phyloP scores from a whole-genome alignment of 2,797 vertebrate species.

The Loriculus beryllinus region DNA sequence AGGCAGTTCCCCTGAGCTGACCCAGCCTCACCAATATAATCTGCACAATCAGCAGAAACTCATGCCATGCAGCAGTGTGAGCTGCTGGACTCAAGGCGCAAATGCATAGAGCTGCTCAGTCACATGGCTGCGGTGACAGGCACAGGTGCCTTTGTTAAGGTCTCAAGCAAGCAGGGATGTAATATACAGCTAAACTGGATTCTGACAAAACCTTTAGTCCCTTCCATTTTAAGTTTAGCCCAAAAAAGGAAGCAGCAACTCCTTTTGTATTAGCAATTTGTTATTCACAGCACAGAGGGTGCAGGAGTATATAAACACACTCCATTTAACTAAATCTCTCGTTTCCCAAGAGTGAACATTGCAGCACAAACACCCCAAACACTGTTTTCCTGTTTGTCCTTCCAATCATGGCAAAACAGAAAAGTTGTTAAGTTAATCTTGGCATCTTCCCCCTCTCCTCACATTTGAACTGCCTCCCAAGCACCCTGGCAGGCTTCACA shows the following conservation, averaged over 20 bases:
- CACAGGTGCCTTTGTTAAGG: background rate
- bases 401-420: background rate
- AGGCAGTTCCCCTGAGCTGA: background rate
- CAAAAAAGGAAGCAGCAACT: background rate
- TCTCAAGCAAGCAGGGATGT: background rate
- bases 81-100: background rate
- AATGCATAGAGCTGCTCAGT: background rate
- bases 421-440: background rate
- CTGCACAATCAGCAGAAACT: background rate
- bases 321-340: background rate
- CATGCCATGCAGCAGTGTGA: background rate
- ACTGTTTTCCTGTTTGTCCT: background rate
- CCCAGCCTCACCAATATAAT: fast-evolving
- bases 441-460: background rate
- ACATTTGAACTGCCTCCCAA: background rate
- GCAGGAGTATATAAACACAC: fast-evolving
- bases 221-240: background rate
- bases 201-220: background rate
- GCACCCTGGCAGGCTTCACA: fast-evolving
- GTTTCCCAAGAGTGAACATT: background rate
- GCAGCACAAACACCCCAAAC: background rate
- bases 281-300: background rate
- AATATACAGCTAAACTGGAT: fast-evolving
- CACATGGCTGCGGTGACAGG: fast-evolving
- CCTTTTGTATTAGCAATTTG: too few species aligned